phyloP scores from a whole-genome alignment of 37 sponge, comb jelly and placozoan species.

The Cliona cf. orientalis region DNA sequence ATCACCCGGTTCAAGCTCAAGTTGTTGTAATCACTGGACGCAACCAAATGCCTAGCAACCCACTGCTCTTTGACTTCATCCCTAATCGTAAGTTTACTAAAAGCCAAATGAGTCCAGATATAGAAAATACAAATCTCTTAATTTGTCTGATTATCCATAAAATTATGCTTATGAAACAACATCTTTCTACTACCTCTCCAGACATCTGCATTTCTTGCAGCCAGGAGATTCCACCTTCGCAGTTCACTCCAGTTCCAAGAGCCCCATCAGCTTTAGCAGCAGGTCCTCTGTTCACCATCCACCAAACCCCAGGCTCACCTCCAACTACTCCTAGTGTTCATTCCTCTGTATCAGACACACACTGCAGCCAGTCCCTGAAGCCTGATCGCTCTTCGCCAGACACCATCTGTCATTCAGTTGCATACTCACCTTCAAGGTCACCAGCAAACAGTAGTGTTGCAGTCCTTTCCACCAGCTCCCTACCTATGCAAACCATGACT shows the following conservation, averaged over 20 bases:
- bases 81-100: constrained; percentile 47
- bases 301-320: neutral
- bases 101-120: constrained; percentile 1
- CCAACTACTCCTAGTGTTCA: neutral
- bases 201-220: neutral
- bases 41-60: constrained; percentile 36
- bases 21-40: constrained; percentile 67
- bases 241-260: neutral
- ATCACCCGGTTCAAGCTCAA: constrained; percentile 24
- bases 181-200: neutral
- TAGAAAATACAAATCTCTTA: neutral
- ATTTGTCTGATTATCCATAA: neutral
- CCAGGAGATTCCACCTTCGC: neutral
- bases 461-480: neutral
- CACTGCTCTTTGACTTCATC: constrained; percentile 45
- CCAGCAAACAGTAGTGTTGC: neutral
- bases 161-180: neutral
- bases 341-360: too few relatives aligned
- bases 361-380: neutral
- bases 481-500: neutral
- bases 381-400: neutral
- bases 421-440: neutral
- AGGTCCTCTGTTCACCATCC: neutral
- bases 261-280: neutral
- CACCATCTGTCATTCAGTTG: neutral